Evolutionary conservation across 2,797 vertebrate species (phyloP), one percentile per base, ranked within the genome.

Genomic region (Xyrichtys novacula): DNA sequence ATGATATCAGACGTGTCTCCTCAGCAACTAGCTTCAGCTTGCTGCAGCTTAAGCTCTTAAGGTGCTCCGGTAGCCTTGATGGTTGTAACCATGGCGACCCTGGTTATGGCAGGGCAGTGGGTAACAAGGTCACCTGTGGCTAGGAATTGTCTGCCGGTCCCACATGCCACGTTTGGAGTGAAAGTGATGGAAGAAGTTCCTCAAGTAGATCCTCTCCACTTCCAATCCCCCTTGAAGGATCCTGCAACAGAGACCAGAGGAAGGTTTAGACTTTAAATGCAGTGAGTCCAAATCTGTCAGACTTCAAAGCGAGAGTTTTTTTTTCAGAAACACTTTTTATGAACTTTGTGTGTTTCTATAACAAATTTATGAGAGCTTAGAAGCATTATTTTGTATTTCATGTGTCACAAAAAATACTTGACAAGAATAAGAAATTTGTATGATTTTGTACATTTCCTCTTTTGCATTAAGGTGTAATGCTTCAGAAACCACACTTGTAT

Each of bases 151-250:
- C 42, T 71, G 94, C 2, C 92, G 92, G 92, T 96, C 97, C 98
- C 98, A 99, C 98, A 99, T 99, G 85, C 98, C 98, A 11, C 97
- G 91, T 80, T 95, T 97, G 9, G 98, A 98, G 90, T 99, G 98
- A 85, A 93, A 96, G 83, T 95, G 88, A 79, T 99, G 97, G 88
- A 95, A 96, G 69, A 98, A 98, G 85, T 99, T 97, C 69, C 97
- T 95, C 83, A 99, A 72, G 74, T 95, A 93, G 19, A 99, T 91
- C 22, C 98, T 94, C 23, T 98, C 96, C 72, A 99, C 97, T 84
- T 99, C 98, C 83, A 99, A 86, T 17, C 98, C 98, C 0, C 91
- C 94, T 81, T 96, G 89, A 25, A 99, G 77, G 73, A 99, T 94
- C 89, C 98, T 99, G 49, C 5, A 78, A 23, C 22, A 40, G 22